Conservation (phyloP, 2,888 invertebrate species). For the Phymatocera aterrima region DNA sequence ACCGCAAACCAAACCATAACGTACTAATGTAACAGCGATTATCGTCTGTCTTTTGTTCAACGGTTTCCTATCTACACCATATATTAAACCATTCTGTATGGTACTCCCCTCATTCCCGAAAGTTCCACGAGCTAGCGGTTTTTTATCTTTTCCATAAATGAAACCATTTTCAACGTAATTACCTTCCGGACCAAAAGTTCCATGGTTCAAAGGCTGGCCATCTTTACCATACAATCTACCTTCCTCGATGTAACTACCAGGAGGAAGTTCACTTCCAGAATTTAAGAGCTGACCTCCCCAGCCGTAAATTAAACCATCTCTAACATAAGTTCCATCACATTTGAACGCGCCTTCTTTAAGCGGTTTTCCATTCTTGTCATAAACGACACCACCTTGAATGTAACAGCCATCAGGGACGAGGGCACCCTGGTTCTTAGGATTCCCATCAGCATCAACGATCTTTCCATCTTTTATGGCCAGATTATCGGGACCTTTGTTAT, state of each 20-base stretch:
- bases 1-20: constrained; percentile 67
- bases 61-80: constrained; percentile 62
- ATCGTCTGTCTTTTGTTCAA: constrained; percentile 63
- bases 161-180: constrained; percentile 68
- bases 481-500: constrained; percentile 68
- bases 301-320: constrained; percentile 68
- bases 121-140: constrained; percentile 63
- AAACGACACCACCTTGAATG: constrained; percentile 67
- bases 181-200: constrained; percentile 66
- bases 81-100: constrained; percentile 67
- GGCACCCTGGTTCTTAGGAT: constrained; percentile 65
- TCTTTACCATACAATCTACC: constrained; percentile 69
- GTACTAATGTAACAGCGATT: constrained; percentile 63
- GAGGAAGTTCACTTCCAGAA: constrained; percentile 65
- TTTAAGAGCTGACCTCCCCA: constrained; percentile 70
- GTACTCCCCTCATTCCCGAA: constrained; percentile 68
- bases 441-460: constrained; percentile 65
- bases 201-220: constrained; percentile 66
- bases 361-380: constrained; percentile 62
- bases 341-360: constrained; percentile 69
- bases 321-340: constrained; percentile 68
- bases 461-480: constrained; percentile 67
- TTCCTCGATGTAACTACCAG: constrained; percentile 64
- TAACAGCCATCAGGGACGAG: constrained; percentile 69
- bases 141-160: constrained; percentile 66